A percentile compares a stretch with the other conserved stretches of the same genome.
These are phyloP conservation scores for Laterallus jamaicensis DNA, from an alignment of 2,113 vertebrate species.

Conservation along the genomic window DNA sequence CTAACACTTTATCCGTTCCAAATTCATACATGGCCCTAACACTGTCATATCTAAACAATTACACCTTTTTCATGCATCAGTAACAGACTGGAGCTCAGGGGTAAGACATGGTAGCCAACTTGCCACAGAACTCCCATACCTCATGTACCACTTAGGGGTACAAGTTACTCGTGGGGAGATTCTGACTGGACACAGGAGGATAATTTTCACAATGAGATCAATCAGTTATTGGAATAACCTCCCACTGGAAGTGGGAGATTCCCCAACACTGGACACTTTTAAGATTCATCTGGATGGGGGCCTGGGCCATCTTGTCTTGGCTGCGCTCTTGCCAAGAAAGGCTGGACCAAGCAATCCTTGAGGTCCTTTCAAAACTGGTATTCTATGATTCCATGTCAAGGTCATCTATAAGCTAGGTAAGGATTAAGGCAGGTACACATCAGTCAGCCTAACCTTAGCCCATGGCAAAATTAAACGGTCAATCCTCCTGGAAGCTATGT, in stretches of 20 bases:
- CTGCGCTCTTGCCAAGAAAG: background rate
- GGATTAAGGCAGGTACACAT: background rate
- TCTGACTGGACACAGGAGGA: background rate
- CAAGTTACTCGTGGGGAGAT: background rate
- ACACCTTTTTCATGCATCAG: background rate
- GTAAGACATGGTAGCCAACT: background rate
- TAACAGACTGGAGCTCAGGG: background rate
- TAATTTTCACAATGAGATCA: too few relatives aligned
- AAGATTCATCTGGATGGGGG: too few relatives aligned
- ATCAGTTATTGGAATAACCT: too few relatives aligned
- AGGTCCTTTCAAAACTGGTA: background rate
- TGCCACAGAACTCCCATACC: background rate
- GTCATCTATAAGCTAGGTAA: background rate
- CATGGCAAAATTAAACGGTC: background rate
- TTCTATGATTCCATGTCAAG: background rate
- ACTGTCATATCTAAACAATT: background rate
- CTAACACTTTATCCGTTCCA: background rate
- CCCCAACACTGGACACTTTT: too few relatives aligned
- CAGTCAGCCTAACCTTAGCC: background rate
- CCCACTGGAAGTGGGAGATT: too few relatives aligned
- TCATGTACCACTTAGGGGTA: background rate
- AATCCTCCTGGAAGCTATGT: background rate
- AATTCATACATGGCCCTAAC: background rate
- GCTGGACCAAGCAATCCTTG: background rate
- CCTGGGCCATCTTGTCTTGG: too few relatives aligned